phyloP scores from a whole-genome alignment of 2,113 vertebrate species.

The Uria lomvia region DNA sequence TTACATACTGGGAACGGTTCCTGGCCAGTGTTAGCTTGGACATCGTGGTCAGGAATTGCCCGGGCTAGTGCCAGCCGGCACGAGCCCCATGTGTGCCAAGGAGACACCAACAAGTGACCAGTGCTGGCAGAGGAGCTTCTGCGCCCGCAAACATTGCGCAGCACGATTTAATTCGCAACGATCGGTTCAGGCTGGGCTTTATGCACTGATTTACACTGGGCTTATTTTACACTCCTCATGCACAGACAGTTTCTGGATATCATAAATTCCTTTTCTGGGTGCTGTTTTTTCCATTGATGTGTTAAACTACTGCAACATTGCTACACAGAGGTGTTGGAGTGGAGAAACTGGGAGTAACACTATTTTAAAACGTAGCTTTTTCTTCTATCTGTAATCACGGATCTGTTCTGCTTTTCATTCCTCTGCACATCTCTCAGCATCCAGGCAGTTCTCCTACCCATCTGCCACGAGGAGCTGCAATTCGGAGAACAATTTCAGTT shows the following conservation, averaged over 20 bases:
- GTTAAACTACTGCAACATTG: neutral
- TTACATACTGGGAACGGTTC: neutral
- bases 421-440: neutral
- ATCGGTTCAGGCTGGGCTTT: neutral
- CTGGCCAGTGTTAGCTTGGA: neutral
- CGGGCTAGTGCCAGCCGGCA: neutral
- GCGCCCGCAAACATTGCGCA: accelerated
- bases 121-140: neutral
- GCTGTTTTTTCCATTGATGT: neutral
- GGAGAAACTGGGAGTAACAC: neutral
- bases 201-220: neutral
- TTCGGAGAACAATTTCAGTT: neutral
- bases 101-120: neutral
- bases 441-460: conserved; percentile 17
- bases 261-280: neutral
- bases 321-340: neutral
- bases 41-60: neutral
- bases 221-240: neutral
- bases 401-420: neutral
- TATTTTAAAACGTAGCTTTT: neutral
- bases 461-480: neutral
- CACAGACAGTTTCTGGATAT: neutral
- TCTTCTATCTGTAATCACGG: neutral
- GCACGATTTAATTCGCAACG: neutral
- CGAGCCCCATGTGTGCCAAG: neutral